Evolutionary conservation across 2,888 invertebrate genomes (phyloP).

Genomic region (Escarpia spicata): DNA sequence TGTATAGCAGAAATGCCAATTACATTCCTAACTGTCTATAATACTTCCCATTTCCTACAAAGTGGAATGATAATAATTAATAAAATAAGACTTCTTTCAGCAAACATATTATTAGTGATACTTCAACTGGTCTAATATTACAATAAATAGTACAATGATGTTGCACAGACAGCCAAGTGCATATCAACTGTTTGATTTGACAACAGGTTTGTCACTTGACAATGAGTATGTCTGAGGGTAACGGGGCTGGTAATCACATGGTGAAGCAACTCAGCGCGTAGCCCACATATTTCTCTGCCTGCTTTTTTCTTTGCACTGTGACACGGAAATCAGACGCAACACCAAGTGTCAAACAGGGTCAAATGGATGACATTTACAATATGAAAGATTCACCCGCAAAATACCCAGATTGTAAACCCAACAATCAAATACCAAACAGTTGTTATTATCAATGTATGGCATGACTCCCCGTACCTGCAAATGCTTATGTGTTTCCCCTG

Average conservation of each 20-base stretch:
- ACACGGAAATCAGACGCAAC: background rate
- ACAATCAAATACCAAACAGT: too few species aligned
- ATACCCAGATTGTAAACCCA: too few species aligned
- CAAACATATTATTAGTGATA: background rate
- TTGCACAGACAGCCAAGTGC: background rate
- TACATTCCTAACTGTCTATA: background rate
- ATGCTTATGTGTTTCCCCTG: too few species aligned
- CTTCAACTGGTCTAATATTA: background rate
- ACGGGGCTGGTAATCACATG: background rate
- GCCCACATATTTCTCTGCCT: background rate
- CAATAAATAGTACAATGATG: too few species aligned
- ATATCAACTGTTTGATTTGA: background rate
- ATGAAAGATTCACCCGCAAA: too few species aligned
- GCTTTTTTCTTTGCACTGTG: background rate
- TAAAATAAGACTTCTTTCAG: too few species aligned
- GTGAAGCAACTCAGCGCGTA: too few species aligned
- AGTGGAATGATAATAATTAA: too few species aligned
- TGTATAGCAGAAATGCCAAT: background rate
- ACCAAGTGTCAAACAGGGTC: constrained; percentile 10
- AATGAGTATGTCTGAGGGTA: background rate
- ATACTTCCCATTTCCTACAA: too few species aligned
- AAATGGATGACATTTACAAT: too few species aligned
- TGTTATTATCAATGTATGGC: too few species aligned
- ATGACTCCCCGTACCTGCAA: too few species aligned
- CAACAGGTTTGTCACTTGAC: background rate